phyloP scores from a whole-genome alignment of 2,797 vertebrate genomes.

The Pipistrellus pipistrellus region DNA sequence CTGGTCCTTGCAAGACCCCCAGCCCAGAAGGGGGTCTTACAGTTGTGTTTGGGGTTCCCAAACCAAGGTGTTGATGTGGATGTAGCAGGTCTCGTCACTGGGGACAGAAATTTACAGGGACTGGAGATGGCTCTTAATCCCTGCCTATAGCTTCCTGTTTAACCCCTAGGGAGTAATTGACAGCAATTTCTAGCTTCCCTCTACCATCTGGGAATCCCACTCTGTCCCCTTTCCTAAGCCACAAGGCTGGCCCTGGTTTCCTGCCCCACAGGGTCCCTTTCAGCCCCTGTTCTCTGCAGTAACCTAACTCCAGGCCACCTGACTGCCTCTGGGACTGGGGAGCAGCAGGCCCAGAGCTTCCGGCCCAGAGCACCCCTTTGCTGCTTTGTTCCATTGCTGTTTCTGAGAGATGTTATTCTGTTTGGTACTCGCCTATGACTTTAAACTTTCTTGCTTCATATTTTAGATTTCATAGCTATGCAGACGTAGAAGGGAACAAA shows the following conservation, averaged over 20 bases:
- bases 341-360: background rate
- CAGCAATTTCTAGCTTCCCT: background rate
- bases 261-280: background rate
- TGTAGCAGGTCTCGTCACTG: background rate
- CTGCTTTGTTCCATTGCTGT: background rate
- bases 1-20: background rate
- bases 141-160: background rate
- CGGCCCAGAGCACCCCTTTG: background rate
- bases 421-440: background rate
- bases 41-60: background rate
- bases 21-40: background rate
- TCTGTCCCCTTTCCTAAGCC: background rate
- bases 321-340: background rate
- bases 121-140: background rate
- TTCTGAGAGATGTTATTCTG: background rate
- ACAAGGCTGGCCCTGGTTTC: background rate
- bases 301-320: background rate
- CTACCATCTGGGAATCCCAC: background rate
- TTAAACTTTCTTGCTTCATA: constrained; percentile 28
- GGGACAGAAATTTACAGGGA: no score
- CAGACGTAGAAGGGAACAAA: background rate
- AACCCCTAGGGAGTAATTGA: background rate
- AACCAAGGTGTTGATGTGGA: background rate
- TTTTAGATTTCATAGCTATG: background rate
- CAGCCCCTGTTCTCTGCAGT: background rate